phyloP scores from a whole-genome alignment of 1,140 invertebrate species.

The Halictus rubicundus region DNA sequence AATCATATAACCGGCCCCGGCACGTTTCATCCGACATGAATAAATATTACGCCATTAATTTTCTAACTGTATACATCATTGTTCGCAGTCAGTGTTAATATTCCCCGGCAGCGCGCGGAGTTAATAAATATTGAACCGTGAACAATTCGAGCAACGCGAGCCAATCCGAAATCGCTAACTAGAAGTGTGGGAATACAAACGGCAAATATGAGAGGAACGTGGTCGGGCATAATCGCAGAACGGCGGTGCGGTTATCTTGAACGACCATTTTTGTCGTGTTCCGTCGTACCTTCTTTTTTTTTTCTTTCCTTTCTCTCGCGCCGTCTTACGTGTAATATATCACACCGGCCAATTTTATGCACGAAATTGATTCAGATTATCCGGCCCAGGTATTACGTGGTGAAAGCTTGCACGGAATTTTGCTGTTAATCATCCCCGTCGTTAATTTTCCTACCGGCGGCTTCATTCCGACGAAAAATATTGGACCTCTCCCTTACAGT shows the following conservation, averaged over 20 bases:
- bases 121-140: conserved; percentile 37
- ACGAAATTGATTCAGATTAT: conserved; percentile 8
- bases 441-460: neutral
- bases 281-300: neutral
- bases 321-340: neutral
- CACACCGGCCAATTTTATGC: neutral
- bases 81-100: conserved; percentile 1
- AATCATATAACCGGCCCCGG: neutral
- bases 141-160: conserved; percentile 11
- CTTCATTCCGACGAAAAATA: neutral
- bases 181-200: neutral
- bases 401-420: neutral
- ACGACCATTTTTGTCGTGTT: neutral
- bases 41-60: conserved; percentile 6
- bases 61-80: neutral
- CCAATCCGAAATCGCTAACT: conserved; percentile 13
- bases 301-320: no score
- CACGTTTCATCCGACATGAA: neutral
- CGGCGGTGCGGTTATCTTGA: neutral
- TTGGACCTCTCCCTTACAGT: neutral
- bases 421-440: neutral
- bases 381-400: neutral
- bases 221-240: neutral
- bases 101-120: neutral
- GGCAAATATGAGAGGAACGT: neutral